Percentiles rank a stretch among this genome's conserved stretches.
Evolutionary conservation across 2,113 vertebrate species (phyloP).

Genomic region (Lycaon pictus): DNA sequence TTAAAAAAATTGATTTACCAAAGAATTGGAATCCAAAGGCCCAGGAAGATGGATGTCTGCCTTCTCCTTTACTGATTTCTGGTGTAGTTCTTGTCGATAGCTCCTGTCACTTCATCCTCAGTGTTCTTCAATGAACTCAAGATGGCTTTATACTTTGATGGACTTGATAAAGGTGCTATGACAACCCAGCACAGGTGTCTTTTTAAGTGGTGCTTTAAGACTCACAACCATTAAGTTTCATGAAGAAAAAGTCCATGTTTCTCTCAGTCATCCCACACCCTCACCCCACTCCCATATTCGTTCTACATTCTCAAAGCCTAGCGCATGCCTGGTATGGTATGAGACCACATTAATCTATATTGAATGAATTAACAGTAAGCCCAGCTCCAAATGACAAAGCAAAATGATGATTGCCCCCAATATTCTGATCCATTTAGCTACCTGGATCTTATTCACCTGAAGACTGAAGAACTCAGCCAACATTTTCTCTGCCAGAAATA

Average conservation of each 20-base stretch:
- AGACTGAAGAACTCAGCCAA: conserved; percentile 7
- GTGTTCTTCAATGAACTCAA: not conserved
- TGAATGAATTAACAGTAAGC: not conserved
- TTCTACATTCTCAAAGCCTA: not conserved
- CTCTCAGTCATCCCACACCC: not conserved
- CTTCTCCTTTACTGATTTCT: not conserved
- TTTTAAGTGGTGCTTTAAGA: conserved; percentile 30
- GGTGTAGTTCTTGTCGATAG: not conserved
- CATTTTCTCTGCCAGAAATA: not conserved
- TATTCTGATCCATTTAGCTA: not conserved
- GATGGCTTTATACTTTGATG: not conserved
- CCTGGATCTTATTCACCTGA: not conserved
- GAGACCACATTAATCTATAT: not conserved
- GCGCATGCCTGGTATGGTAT: not conserved
- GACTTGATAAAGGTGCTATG: not conserved
- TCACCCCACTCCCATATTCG: not conserved
- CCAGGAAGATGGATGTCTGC: not conserved
- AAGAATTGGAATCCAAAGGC: not conserved
- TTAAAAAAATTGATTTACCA: not conserved
- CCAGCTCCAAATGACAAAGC: not conserved
- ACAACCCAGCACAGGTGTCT: not conserved
- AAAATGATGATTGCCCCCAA: not conserved
- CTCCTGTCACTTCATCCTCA: not conserved
- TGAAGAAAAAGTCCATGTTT: not conserved
- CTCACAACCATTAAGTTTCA: not conserved